Conservation (phyloP, 2,888 invertebrate species). For the Heteropelma amictum region DNA sequence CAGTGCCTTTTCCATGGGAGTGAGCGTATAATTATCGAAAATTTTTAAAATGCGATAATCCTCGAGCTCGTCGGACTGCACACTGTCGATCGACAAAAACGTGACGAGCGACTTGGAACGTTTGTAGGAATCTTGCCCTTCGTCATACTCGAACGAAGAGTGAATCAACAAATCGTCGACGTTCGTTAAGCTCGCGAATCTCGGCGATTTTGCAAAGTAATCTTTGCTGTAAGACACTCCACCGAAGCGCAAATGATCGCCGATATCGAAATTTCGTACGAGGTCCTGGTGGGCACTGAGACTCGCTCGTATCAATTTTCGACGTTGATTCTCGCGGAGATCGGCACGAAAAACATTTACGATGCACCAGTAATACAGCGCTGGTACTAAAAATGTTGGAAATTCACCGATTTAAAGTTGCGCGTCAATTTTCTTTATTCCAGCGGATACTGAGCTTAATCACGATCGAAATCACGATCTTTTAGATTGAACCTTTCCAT, state of each 20-base stretch:
- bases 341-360: constrained; percentile 63
- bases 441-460: too few species aligned
- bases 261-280: not conserved
- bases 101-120: constrained; percentile 61
- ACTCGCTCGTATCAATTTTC: constrained; percentile 32
- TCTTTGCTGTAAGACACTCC: constrained; percentile 4
- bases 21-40: constrained; percentile 50
- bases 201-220: constrained; percentile 31
- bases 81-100: constrained; percentile 53
- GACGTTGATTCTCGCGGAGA: constrained; percentile 48
- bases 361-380: constrained; percentile 67
- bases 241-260: constrained; percentile 20
- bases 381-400: constrained; percentile 63
- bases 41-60: constrained; percentile 41
- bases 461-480: too few species aligned
- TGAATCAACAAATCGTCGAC: constrained; percentile 41
- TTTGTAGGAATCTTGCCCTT: constrained; percentile 17
- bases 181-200: constrained; percentile 55
- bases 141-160: constrained; percentile 18
- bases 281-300: not conserved
- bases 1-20: constrained; percentile 63
- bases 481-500: too few species aligned
- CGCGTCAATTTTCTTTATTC: not conserved
- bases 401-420: not conserved
- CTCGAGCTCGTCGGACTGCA: constrained; percentile 52